Evolutionary conservation across 2,797 vertebrate species (phyloP), one percentile per base, ranked within the genome.

Genomic region (Sebastes matsubarae): DNA sequence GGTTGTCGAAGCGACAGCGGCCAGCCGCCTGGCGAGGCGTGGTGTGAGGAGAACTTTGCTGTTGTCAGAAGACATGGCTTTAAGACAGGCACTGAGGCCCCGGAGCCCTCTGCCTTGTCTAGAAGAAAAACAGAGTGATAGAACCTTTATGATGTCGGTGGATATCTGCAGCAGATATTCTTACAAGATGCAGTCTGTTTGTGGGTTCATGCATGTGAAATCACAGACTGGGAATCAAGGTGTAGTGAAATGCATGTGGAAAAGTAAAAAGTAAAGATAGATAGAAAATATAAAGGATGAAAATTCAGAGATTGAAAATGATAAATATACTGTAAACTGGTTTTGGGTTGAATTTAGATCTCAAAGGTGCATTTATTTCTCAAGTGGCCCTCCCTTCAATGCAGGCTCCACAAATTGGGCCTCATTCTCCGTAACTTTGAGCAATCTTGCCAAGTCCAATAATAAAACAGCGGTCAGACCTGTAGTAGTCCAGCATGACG

Each of bases 401-500:
- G 25, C 27, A 34, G 13, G 14, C 29, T 55, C 6, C 36, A 42
- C 8, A 75, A 61, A 27, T 5, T 29, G 29, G 8, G 34, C 24
- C 4, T 46, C 8, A 30, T 5, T 55, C 29, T 50, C 9, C 25
- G 11, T 34, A 12, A 7, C 6, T 14, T 10, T 58, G 1, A 32
- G 11, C 34, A 50, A 22, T 54, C 20, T 8, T 13, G 16, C 18
- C 38, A 7, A 8, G 5, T 55, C 6, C 20, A 24, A 10, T 27
- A 22, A 42, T 12, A 50, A 67, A 66, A 27, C 32, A 76, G 3
- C 0, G 27, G 24, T 72, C 70, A 42, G 46, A 94, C 94, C 94
- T 95, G 85, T 99, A 99, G 91, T 98, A 99, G 93, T 99, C 98
- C 94, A 99, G 95, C 98, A 97, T 99, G 71, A 99, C 97, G 11